Evolutionary conservation across 2,888 invertebrate genomes (phyloP).

Genomic region (Ferdinandea cuprea): DNA sequence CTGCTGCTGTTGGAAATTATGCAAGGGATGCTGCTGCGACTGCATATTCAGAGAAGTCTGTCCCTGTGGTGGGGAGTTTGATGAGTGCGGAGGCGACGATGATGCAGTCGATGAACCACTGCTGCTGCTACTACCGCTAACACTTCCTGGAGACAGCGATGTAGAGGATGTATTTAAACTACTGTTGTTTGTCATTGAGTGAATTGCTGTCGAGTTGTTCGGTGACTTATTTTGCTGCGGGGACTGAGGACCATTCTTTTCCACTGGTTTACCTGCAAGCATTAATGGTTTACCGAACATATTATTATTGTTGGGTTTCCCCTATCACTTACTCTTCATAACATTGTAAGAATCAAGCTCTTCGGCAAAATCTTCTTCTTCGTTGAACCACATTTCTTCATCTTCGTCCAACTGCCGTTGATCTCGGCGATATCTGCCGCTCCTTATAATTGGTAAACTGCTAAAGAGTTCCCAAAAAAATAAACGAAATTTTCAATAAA

Average conservation of each 20-base stretch:
- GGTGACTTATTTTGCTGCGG: constrained; percentile 80
- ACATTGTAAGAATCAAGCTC: constrained; percentile 84
- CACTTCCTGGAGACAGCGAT: constrained; percentile 78
- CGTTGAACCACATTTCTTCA: constrained; percentile 99
- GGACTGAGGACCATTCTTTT: constrained; percentile 82
- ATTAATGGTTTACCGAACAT: constrained; percentile 42
- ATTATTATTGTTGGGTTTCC: neutral
- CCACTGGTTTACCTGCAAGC: constrained; percentile 73
- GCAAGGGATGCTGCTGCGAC: constrained; percentile 80
- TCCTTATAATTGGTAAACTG: constrained; percentile 87
- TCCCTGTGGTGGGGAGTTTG: constrained; percentile 73
- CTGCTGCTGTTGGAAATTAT: constrained; percentile 81
- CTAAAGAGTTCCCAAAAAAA: constrained; percentile 19
- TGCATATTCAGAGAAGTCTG: constrained; percentile 79
- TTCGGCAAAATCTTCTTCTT: constrained; percentile 96
- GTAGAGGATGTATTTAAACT: constrained; percentile 79
- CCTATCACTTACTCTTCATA: constrained; percentile 81
- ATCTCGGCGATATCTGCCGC: constrained; percentile 92
- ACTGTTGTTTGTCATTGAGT: constrained; percentile 78
- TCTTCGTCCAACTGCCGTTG: constrained; percentile 97
- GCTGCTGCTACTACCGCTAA: constrained; percentile 77
- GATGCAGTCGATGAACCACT: constrained; percentile 76
- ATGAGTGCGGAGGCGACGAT: constrained; percentile 72
- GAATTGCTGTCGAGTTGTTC: constrained; percentile 78
- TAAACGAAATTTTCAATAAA: neutral